These are phyloP conservation scores for Narcine bancroftii DNA, from an alignment of 2,113 vertebrate genomes.

Conservation along the genomic window DNA sequence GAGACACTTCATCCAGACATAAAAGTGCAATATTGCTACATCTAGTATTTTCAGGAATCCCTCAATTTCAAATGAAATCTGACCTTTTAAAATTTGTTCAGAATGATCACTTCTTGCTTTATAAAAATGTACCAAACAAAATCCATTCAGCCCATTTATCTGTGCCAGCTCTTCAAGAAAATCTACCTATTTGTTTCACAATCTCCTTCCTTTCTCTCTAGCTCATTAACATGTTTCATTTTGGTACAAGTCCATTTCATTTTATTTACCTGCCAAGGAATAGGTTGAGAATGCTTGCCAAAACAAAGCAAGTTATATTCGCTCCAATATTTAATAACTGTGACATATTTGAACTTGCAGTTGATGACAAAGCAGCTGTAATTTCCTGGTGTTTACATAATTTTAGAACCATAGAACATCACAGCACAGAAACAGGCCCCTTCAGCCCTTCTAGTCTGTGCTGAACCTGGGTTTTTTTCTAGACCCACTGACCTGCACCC, in stretches of 20 bases:
- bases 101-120: neutral
- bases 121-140: neutral
- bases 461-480: no score
- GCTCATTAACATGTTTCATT: neutral
- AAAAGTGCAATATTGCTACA: neutral
- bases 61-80: neutral
- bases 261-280: neutral
- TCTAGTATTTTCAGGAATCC: neutral
- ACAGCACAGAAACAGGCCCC: no score
- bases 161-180: neutral
- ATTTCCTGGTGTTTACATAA: neutral
- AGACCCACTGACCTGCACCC: no score
- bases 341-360: neutral
- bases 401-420: no score
- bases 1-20: no score
- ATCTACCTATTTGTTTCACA: neutral
- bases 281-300: neutral
- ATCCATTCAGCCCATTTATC: neutral
- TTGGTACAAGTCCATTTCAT: neutral
- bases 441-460: no score
- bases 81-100: neutral
- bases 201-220: neutral
- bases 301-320: neutral
- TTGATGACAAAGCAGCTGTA: neutral
- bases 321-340: neutral